Base-by-base conservation (phyloP, 2,113 vertebrate species). In the Phaethon lepturus region DNA sequence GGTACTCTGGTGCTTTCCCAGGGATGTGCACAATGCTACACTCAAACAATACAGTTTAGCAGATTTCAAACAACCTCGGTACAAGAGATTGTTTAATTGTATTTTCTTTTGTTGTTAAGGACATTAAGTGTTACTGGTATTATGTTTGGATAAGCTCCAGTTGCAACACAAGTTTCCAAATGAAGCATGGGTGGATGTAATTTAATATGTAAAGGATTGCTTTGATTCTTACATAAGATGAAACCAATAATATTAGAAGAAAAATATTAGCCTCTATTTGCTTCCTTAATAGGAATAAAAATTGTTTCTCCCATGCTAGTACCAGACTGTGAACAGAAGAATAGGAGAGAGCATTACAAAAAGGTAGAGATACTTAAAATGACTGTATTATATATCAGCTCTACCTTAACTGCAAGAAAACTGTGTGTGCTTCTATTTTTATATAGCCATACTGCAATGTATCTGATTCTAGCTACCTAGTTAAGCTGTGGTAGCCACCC, bases 21-120 rank as follows among this genome's bases (percentile, higher is more conserved):
- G 44, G 13, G 24, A 60, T 0, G 0, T 58, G 78, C 64, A 87
- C 47, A 89, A 76, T 24, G 25, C 9, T 33, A 31, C 0, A 3
- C 45, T 69, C 38, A 73, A 84, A 87, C 52, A 89, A 91, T 42
- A 77, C 25, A 35, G 35, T 40, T 87, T 81, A 90, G 58, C 19
- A 86, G 42, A 55, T 93, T 94, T 68, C 49, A 77, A 94, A 74
- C 33, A 80, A 64, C 29, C 50, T 44, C 58, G 15, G 10, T 76
- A 38, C 2, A 11, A 40, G 23, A 90, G 60, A 69, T 45, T 91
- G 81, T 82, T 93, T 90, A 91, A 96, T 42, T 91, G 58, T 79
- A 88, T 96, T 94, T 96, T 97, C 73, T 71, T 91, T 79, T 94
- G 69, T 87, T 92, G 91, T 87, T 91, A 96, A 81, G 64, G 73